Percentiles rank a stretch among this genome's conserved stretches.
Evolutionary conservation across 2,113 vertebrate species (phyloP).

Genomic region (Etheostoma spectabile): DNA sequence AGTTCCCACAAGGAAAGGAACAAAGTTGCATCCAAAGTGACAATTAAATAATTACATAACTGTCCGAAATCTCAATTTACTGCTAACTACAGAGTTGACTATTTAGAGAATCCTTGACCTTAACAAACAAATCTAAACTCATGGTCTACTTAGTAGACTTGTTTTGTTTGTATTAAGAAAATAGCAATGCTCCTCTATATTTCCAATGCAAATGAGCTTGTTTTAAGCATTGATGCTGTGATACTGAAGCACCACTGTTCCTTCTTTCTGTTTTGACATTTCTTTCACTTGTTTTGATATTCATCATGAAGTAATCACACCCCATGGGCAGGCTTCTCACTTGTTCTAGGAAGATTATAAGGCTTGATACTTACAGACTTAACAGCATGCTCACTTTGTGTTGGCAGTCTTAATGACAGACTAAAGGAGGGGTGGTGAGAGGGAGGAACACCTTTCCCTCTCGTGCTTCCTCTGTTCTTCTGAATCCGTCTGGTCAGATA

Average conservation of each 20-base stretch:
- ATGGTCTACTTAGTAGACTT: not conserved
- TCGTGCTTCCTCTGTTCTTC: constrained; percentile 41
- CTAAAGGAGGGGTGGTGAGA: not conserved
- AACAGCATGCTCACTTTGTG: constrained; percentile 40
- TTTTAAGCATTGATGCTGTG: not conserved
- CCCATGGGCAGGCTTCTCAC: constrained; percentile 9
- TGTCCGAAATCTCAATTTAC: too few relatives aligned
- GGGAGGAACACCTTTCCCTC: constrained; percentile 35
- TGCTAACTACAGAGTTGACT: too few relatives aligned
- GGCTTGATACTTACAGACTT: constrained; percentile 13
- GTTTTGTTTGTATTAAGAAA: not conserved
- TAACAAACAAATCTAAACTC: too few relatives aligned
- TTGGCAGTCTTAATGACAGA: constrained; percentile 55
- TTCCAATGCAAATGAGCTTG: not conserved
- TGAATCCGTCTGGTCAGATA: constrained; percentile 46
- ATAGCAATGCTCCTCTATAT: not conserved
- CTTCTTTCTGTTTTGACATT: constrained; percentile 33
- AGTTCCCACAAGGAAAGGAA: too few relatives aligned
- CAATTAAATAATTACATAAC: too few relatives aligned
- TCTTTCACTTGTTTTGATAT: constrained; percentile 21
- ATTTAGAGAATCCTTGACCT: too few relatives aligned
- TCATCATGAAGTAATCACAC: constrained; percentile 22
- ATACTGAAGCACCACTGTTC: not conserved
- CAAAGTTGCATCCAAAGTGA: too few relatives aligned
- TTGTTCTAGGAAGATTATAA: constrained; percentile 36